These are phyloP conservation scores for Mustela nigripes DNA, from an alignment of 2,113 vertebrate genomes.

Conservation along the genomic window DNA sequence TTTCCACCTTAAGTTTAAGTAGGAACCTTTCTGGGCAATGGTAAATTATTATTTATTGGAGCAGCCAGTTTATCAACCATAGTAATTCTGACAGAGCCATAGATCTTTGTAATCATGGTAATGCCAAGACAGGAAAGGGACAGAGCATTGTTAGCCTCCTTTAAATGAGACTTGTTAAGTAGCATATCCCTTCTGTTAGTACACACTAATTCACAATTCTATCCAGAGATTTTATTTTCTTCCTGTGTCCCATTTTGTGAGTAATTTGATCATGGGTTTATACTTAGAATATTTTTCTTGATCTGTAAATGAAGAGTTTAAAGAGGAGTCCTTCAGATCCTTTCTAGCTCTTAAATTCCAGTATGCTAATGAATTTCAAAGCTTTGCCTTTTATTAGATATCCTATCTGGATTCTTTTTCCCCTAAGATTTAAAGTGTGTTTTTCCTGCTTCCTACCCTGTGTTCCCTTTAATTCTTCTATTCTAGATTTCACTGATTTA, in stretches of 20 bases:
- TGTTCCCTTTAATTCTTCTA: conserved; percentile 29
- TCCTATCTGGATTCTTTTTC: neutral
- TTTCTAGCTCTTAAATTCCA: conserved; percentile 18
- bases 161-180: neutral
- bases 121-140: neutral
- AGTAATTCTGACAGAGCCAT: neutral
- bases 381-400: neutral
- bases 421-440: neutral
- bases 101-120: neutral
- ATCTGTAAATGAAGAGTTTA: neutral
- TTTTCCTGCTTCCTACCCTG: neutral
- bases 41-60: conserved; percentile 17
- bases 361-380: conserved; percentile 24
- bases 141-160: neutral
- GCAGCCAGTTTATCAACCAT: neutral
- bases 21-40: neutral
- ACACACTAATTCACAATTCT: neutral
- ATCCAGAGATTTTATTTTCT: neutral
- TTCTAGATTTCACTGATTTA: conserved; percentile 33
- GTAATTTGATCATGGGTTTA: neutral
- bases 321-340: neutral
- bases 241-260: neutral
- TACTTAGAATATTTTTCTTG: conserved; percentile 35
- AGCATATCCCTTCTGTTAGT: neutral
- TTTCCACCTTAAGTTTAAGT: neutral